Conservation (phyloP, 2,797 vertebrate genomes). For the Acanthiza pusilla region DNA sequence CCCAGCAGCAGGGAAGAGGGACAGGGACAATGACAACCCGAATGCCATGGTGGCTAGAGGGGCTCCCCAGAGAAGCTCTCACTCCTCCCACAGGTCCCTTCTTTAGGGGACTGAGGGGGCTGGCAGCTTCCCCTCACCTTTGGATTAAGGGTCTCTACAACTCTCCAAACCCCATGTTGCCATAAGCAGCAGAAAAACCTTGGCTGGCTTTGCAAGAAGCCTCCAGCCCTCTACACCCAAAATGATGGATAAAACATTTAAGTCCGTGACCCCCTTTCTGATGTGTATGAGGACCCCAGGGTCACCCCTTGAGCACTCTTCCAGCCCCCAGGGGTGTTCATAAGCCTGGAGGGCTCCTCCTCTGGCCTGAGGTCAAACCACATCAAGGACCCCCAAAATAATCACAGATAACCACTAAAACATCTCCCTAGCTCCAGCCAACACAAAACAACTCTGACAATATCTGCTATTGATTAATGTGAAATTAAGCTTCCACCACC, state of each 20-base stretch:
- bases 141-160: not conserved
- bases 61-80: not conserved
- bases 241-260: not conserved
- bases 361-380: not conserved
- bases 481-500: not conserved
- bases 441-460: not conserved
- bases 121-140: not conserved
- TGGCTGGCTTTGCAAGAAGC: not conserved
- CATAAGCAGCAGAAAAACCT: not conserved
- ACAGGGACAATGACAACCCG: not conserved
- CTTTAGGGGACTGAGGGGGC: accelerated
- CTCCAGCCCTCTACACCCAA: not conserved
- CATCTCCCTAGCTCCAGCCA: not conserved
- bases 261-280: not conserved
- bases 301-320: not conserved
- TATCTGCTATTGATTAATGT: not conserved
- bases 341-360: not conserved
- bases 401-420: not conserved
- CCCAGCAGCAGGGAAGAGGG: not conserved
- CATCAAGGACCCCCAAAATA: not conserved
- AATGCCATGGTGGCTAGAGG: not conserved
- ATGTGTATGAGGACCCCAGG: not conserved
- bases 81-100: not conserved
- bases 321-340: accelerated
- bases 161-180: not conserved